A percentile compares a stretch with the other conserved stretches of the same genome.
These are phyloP conservation scores for Epizoanthus illoricatus DNA, from an alignment of 92 coral and sea anemone species.

Conservation along the genomic window DNA sequence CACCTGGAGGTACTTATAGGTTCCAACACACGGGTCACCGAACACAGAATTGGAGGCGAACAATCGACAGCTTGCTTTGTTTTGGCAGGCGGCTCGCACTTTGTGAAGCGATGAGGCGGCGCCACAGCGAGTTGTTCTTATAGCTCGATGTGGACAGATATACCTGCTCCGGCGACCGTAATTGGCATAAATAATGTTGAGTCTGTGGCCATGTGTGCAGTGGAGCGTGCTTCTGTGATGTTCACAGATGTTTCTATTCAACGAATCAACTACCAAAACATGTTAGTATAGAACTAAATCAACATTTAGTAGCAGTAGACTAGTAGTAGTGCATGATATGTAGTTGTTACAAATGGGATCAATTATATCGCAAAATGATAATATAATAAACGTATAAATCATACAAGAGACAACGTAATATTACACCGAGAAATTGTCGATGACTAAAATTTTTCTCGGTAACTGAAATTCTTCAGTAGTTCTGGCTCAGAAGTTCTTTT, in stretches of 20 bases:
- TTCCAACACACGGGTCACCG: constrained; percentile 27
- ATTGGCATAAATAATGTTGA: constrained; percentile 8
- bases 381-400: no score
- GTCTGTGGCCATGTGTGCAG: constrained; percentile 3
- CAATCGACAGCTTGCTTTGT: background rate
- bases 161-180: constrained; percentile 23
- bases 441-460: no score
- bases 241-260: constrained; percentile 21
- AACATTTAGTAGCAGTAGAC: no score
- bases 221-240: background rate
- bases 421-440: no score
- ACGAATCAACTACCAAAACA: no score
- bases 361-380: no score
- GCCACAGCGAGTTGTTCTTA: constrained; percentile 14
- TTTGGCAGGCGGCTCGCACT: constrained; percentile 7
- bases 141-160: background rate
- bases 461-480: no score
- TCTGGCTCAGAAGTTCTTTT: no score
- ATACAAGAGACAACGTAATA: no score
- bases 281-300: no score
- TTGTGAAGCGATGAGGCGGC: background rate
- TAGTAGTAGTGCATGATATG: no score
- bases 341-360: no score
- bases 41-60: constrained; percentile 4
- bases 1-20: constrained; percentile 27